Evolutionary conservation across 2,113 vertebrate species (phyloP).

Genomic region (Siniperca knerii): DNA sequence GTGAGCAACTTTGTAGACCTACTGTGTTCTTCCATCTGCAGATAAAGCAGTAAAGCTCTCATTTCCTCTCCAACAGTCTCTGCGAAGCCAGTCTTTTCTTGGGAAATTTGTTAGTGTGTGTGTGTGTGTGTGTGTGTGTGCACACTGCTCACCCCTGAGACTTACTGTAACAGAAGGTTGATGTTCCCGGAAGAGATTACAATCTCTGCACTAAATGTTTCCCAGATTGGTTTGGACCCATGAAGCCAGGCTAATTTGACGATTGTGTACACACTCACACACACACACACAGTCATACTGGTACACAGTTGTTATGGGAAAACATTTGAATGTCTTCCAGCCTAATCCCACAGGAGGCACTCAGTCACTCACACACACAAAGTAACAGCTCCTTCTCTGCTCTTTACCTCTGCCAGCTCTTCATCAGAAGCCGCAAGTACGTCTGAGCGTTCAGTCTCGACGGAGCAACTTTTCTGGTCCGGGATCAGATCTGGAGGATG

Average conservation of each 20-base stretch:
- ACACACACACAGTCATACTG: slow-evolving; percentile 2
- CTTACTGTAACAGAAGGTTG: slow-evolving; percentile 58
- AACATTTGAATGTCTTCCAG: slow-evolving; percentile 55
- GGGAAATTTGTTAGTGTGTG: slow-evolving; percentile 1
- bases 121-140: slow-evolving; percentile 7
- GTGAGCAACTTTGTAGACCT: background rate
- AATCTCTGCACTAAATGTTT: slow-evolving; percentile 70
- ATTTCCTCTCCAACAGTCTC: slow-evolving; percentile 51
- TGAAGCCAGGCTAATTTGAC: slow-evolving; percentile 54
- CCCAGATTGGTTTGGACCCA: slow-evolving; percentile 62
- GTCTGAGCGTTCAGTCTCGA: slow-evolving; percentile 61
- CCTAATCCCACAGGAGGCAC: slow-evolving; percentile 36
- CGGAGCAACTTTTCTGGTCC: slow-evolving; percentile 70
- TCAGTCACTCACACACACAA: background rate
- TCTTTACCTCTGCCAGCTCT: slow-evolving; percentile 51
- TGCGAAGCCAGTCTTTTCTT: slow-evolving; percentile 28
- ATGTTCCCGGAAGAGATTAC: slow-evolving; percentile 69
- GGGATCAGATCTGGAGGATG: slow-evolving; percentile 75
- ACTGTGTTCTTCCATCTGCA: slow-evolving; percentile 3
- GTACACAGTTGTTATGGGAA: slow-evolving; percentile 42
- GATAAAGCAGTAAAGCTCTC: slow-evolving; percentile 43
- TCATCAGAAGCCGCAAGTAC: slow-evolving; percentile 52
- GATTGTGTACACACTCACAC: slow-evolving; percentile 26
- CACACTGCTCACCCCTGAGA: slow-evolving; percentile 33
- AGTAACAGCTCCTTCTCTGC: slow-evolving; percentile 43